Percentiles rank a stretch among this genome's conserved stretches.
Conservation (phyloP, 2,888 invertebrate species). For the Pedicia rivosa region DNA sequence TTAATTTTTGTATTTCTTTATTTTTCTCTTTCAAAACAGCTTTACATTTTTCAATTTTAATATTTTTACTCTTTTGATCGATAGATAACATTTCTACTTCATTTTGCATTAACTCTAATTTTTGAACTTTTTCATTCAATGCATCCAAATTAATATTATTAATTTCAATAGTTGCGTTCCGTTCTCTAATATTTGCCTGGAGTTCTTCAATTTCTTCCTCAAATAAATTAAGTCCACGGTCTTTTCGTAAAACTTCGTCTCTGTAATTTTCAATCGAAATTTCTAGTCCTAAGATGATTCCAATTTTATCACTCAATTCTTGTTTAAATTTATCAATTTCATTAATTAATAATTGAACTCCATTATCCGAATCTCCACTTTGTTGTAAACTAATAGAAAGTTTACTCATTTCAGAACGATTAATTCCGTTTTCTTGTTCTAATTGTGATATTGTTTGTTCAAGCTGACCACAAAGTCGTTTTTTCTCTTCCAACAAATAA, state of each 20-base stretch:
- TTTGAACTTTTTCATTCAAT: slow-evolving; percentile 8
- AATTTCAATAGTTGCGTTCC: not conserved
- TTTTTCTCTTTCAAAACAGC: slow-evolving; percentile 37
- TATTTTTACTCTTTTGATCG: slow-evolving; percentile 33
- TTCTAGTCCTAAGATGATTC: not conserved
- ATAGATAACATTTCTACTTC: slow-evolving; percentile 32
- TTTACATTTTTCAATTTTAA: slow-evolving; percentile 36
- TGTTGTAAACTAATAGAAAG: not conserved
- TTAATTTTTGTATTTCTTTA: slow-evolving; percentile 34
- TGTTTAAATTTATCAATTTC: slow-evolving; percentile 1
- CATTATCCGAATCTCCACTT: not conserved
- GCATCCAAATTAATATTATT: slow-evolving; percentile 8
- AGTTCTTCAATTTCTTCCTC: slow-evolving; percentile 9
- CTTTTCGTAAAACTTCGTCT: not conserved
- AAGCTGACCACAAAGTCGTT: not conserved
- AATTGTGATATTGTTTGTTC: not conserved
- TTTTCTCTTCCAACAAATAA: not conserved
- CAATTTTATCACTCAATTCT: slow-evolving; percentile 1
- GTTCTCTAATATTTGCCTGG: slow-evolving; percentile 6
- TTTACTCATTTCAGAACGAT: not conserved
- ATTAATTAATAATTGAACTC: not conserved
- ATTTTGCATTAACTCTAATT: slow-evolving; percentile 30
- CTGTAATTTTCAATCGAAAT: not conserved
- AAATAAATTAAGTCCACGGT: slow-evolving; percentile 7
- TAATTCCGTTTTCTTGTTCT: not conserved